Conservation (phyloP, 2,888 invertebrate genomes). For the Leptinotarsa haldemani region DNA sequence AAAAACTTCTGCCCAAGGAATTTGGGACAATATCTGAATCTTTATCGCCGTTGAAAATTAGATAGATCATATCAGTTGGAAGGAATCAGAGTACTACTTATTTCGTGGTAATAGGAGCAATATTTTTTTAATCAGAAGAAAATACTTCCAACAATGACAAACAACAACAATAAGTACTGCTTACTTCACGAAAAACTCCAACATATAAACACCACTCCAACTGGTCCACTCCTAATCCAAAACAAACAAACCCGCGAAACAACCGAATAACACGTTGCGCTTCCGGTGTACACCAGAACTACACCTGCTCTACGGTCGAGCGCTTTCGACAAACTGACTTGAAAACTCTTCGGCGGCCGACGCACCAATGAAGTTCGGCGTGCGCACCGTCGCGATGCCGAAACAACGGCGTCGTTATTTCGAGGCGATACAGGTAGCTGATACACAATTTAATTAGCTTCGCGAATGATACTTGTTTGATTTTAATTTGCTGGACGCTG, state of each 20-base stretch:
- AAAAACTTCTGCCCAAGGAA: too few relatives aligned
- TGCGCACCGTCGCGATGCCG: conserved; percentile 2
- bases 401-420: conserved; percentile 48
- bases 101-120: too few relatives aligned
- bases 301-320: not conserved
- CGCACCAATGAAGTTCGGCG: not conserved
- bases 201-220: not conserved
- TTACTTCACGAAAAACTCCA: not conserved
- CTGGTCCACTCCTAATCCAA: not conserved
- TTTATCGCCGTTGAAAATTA: too few relatives aligned
- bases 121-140: too few relatives aligned
- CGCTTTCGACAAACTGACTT: conserved; percentile 17
- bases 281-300: not conserved
- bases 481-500: conserved; percentile 33
- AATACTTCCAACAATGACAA: too few relatives aligned
- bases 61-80: too few relatives aligned
- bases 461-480: conserved; percentile 37
- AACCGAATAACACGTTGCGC: not conserved
- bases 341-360: not conserved
- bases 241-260: not conserved
- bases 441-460: conserved; percentile 47
- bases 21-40: too few relatives aligned
- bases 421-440: conserved; percentile 56
- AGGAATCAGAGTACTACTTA: too few relatives aligned
- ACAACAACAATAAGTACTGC: not conserved